These are phyloP conservation scores for Formica aserva DNA, from an alignment of 2,888 invertebrate species.

Conservation along the genomic window DNA sequence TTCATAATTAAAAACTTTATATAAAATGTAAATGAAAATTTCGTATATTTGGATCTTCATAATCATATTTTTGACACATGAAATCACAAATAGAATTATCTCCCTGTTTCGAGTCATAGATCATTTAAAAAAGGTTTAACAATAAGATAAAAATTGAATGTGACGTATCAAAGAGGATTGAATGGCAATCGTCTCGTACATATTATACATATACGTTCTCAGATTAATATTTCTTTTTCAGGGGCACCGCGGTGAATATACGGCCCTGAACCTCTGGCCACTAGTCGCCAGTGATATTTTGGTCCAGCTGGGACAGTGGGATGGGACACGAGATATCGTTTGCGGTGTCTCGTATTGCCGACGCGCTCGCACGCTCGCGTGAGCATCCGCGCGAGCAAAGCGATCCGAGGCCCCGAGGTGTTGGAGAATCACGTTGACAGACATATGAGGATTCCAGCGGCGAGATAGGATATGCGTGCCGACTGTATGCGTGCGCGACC, in stretches of 20 bases:
- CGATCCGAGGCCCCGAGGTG: constrained; percentile 75
- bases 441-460: constrained; percentile 85
- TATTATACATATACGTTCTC: neutral
- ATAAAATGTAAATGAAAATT: neutral
- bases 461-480: constrained; percentile 83
- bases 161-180: neutral
- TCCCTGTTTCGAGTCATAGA: neutral
- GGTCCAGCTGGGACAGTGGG: constrained; percentile 76
- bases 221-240: neutral
- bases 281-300: constrained; percentile 78
- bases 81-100: neutral
- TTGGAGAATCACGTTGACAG: constrained; percentile 81
- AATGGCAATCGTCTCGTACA: neutral
- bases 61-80: neutral
- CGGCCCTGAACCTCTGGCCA: constrained; percentile 69
- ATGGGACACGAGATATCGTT: constrained; percentile 68
- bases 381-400: constrained; percentile 58
- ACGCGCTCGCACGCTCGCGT: constrained; percentile 37
- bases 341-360: constrained; percentile 67
- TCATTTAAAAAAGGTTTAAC: neutral
- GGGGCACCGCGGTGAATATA: constrained; percentile 42
- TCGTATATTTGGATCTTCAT: neutral
- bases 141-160: neutral
- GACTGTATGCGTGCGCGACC: constrained; percentile 73
- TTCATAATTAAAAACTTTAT: neutral